A percentile compares a stretch with the other conserved stretches of the same genome.
Evolutionary conservation across 2,888 invertebrate species (phyloP).

Genomic region (Dilophus febrilis): DNA sequence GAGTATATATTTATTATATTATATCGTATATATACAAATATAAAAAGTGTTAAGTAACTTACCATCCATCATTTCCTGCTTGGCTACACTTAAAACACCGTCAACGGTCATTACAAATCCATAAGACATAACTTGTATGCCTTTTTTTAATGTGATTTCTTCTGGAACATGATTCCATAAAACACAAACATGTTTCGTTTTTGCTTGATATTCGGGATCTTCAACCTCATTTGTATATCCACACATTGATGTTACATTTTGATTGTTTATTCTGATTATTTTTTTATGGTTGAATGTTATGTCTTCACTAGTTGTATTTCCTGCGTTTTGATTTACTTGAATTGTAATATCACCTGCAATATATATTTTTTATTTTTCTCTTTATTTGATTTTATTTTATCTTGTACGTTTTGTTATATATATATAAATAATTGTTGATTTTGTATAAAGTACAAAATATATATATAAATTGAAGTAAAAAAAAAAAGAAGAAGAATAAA

Average conservation of each 20-base stretch:
- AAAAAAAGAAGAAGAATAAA: too few relatives aligned
- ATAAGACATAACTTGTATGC: conserved; percentile 16
- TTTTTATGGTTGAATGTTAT: conserved; percentile 5
- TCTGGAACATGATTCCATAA: conserved; percentile 16
- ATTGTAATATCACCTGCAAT: conserved; percentile 4
- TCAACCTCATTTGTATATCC: conserved; percentile 21
- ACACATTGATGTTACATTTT: conserved; percentile 5
- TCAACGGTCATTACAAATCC: conserved; percentile 38
- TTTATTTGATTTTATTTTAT: too few relatives aligned
- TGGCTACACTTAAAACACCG: conserved; percentile 32
- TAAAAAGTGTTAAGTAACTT: conserved; percentile 7
- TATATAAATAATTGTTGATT: too few relatives aligned
- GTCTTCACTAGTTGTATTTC: conserved; percentile 4
- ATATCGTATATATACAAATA: too few relatives aligned
- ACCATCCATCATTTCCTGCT: conserved; percentile 24
- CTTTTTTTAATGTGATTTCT: conserved; percentile 15
- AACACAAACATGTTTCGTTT: conserved; percentile 17
- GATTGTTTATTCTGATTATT: conserved; percentile 5
- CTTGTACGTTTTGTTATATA: too few relatives aligned
- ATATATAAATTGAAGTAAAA: too few relatives aligned
- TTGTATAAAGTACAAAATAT: too few relatives aligned
- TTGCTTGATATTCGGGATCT: conserved; percentile 18
- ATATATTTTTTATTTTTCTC: too few relatives aligned
- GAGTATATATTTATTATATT: too few relatives aligned
- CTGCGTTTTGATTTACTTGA: conserved; percentile 1